Base-by-base conservation (phyloP, 2,797 vertebrate genomes). In the Intellagama lesueurii region DNA sequence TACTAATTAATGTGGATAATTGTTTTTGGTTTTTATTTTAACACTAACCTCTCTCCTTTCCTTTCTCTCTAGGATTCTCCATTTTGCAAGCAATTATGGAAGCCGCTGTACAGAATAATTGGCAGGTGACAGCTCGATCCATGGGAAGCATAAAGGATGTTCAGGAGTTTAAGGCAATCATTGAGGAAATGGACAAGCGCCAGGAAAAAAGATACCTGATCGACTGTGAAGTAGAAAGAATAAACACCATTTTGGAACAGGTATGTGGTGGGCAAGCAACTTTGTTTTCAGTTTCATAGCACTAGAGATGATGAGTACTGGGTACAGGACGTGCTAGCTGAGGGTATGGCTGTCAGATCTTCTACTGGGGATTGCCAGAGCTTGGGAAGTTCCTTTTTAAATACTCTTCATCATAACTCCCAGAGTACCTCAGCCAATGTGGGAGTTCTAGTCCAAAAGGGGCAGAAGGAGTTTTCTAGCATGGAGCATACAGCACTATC, bases 11-110 rank as follows among this genome's bases (percentile, higher is more conserved):
- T 12, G 26, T 60, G 26, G 32, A 3, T 87, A 22, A n/a, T 87
- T 40, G 40, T 40, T 40, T 40, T 40, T 40, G 40, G 40, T 40
- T 40, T 40, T 40, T 40, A 40, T 40, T 1, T 68, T 66, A 3
- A 70, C 32, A n/a, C 28, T 11, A 11, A 26, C 35, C 24, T 32
- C 30, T 22, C 64, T 64, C 17, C 90, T 94, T 89, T 94, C 92
- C 89, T 89, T 81, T 91, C 60, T 87, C 83, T 94, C 76, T 90
- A 99, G 99, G 99, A 94, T 99, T 99, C 97, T 99, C 99, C 75
- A 99, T 99, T 94, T 98, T 99, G 94, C 99, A 99, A 96, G 98
- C 98, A 30, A 99, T 99, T 96, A 99, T 99, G 99, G 99, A 99
- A 97, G 98, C 99, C 84, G 99, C 99, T 1, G 99, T 99, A 73